phyloP scores from a whole-genome alignment of 2,113 vertebrate species.

The Podarcis cretensis region DNA sequence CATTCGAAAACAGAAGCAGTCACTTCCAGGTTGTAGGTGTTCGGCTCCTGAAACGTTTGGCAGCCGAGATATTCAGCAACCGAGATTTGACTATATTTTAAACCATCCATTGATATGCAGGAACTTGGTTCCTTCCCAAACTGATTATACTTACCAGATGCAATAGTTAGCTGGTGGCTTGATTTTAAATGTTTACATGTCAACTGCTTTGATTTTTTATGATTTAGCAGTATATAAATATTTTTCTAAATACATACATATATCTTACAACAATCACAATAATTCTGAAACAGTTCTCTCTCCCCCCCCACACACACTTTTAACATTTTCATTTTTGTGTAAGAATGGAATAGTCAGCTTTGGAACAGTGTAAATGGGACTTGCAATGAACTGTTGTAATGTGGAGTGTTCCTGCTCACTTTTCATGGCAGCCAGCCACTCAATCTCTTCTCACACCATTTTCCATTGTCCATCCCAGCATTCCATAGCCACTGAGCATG shows the following conservation, averaged over 20 bases:
- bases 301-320: too few species aligned
- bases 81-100: not conserved
- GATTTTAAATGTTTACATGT: too few species aligned
- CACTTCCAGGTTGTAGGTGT: too few species aligned
- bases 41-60: too few species aligned
- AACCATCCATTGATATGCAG: not conserved
- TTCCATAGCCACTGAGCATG: not conserved
- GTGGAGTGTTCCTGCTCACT: not conserved
- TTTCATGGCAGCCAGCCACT: not conserved
- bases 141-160: too few species aligned
- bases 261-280: not conserved
- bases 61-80: too few species aligned
- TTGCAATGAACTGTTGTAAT: not conserved
- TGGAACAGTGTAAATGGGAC: not conserved
- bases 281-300: not conserved
- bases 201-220: too few species aligned
- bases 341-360: not conserved
- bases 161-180: too few species aligned
- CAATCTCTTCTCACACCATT: not conserved
- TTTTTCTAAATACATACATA: not conserved
- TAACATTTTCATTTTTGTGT: not conserved
- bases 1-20: too few species aligned
- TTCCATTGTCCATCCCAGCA: not conserved
- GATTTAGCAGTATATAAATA: too few species aligned
- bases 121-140: not conserved